Conservation (phyloP, 2,113 vertebrate genomes). For the Lanius collurio region DNA sequence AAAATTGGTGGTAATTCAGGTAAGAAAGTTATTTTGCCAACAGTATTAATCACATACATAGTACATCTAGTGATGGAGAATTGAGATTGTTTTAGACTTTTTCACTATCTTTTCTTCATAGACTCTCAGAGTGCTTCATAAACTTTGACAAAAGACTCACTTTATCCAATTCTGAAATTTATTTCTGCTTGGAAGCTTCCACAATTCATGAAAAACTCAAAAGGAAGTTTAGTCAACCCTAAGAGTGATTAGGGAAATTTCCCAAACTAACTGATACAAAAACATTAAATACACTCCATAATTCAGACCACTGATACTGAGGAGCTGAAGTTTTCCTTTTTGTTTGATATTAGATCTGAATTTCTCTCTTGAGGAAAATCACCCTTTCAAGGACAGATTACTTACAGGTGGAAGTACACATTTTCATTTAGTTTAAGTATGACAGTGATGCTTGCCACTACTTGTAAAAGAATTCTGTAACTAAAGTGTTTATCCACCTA, state of each 20-base stretch:
- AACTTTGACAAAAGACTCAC: not conserved
- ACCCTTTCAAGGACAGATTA: not conserved
- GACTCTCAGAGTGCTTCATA: not conserved
- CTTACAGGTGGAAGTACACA: not conserved
- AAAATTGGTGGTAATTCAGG: not conserved
- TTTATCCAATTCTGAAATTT: not conserved
- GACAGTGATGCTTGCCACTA: not conserved
- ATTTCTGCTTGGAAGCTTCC: not conserved
- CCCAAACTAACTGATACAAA: not conserved
- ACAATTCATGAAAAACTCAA: not conserved
- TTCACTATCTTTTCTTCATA: not conserved
- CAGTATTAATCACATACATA: not conserved
- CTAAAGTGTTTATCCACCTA: not conserved
- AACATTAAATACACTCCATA: not conserved
- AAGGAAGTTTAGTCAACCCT: not conserved
- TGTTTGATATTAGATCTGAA: not conserved
- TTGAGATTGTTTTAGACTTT: not conserved
- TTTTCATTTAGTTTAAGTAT: not conserved
- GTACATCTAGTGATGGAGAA: not conserved
- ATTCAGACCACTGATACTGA: not conserved
- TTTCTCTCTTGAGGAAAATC: not conserved
- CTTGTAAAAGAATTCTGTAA: not conserved
- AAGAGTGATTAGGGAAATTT: not conserved
- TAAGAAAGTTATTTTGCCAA: not conserved
- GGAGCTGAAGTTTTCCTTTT: not conserved